Conservation (phyloP, 2,797 vertebrate species). For the Lindbergichthys nudifrons region DNA sequence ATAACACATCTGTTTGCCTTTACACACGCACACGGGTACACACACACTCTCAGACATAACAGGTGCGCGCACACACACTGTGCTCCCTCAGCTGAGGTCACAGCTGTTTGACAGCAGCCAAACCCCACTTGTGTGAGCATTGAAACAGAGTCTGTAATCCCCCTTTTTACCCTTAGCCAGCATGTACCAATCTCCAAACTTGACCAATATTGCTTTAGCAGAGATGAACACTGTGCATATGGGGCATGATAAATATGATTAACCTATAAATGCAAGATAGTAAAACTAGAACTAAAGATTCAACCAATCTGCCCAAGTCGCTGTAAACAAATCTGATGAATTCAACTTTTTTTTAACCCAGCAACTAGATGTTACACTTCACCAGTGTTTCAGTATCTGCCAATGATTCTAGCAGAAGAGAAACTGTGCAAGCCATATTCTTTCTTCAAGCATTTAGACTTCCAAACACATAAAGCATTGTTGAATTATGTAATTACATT, state of each 20-base stretch:
- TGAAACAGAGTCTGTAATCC: constrained; percentile 47
- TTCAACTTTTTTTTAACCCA: neutral
- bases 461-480: neutral
- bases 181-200: constrained; percentile 34
- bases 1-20: constrained; percentile 44
- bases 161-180: constrained; percentile 35
- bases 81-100: constrained; percentile 34
- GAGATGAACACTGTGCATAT: constrained; percentile 21
- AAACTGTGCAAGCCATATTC: neutral
- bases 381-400: neutral
- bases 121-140: constrained; percentile 40
- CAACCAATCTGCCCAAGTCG: neutral
- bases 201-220: constrained; percentile 29
- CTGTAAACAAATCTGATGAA: neutral
- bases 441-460: neutral
- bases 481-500: neutral
- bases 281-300: neutral
- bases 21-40: neutral
- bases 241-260: constrained; percentile 12
- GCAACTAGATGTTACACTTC: neutral
- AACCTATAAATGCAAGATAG: constrained; percentile 16
- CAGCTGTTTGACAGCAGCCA: constrained; percentile 61
- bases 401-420: neutral
- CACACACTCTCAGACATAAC: neutral
- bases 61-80: neutral